These are phyloP conservation scores for Babylonia areolata DNA, from an alignment of 1,140 invertebrate genomes.

Conservation along the genomic window DNA sequence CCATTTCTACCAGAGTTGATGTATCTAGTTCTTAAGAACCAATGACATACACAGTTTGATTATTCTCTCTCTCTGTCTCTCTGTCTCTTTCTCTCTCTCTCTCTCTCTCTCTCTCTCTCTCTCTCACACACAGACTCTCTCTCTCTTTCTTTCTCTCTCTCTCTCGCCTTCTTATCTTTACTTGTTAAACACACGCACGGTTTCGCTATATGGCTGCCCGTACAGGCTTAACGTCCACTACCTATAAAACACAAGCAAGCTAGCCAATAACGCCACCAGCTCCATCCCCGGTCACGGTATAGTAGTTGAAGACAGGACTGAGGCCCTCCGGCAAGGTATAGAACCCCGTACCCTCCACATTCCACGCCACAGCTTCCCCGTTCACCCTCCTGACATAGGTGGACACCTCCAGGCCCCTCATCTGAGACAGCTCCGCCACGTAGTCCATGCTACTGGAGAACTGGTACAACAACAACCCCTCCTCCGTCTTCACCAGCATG, in stretches of 20 bases:
- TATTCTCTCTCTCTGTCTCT: too few species aligned
- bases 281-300: constrained; percentile 45
- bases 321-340: constrained; percentile 58
- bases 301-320: constrained; percentile 40
- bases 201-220: too few species aligned
- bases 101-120: too few species aligned
- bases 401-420: not conserved
- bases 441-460: constrained; percentile 48
- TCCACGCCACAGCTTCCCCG: constrained; percentile 55
- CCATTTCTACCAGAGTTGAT: too few species aligned
- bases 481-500: constrained; percentile 56
- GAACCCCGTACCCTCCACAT: constrained; percentile 50
- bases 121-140: too few species aligned
- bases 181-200: too few species aligned
- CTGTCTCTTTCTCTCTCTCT: too few species aligned
- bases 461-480: constrained; percentile 53
- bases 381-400: constrained; percentile 48
- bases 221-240: too few species aligned
- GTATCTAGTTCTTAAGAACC: too few species aligned
- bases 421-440: constrained; percentile 26
- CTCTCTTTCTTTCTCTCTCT: too few species aligned
- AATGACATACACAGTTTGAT: too few species aligned
- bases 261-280: not conserved
- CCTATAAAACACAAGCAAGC: not conserved
- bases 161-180: too few species aligned